Conservation (phyloP, 2,888 invertebrate species). For the Reticulitermes lucifugus region DNA sequence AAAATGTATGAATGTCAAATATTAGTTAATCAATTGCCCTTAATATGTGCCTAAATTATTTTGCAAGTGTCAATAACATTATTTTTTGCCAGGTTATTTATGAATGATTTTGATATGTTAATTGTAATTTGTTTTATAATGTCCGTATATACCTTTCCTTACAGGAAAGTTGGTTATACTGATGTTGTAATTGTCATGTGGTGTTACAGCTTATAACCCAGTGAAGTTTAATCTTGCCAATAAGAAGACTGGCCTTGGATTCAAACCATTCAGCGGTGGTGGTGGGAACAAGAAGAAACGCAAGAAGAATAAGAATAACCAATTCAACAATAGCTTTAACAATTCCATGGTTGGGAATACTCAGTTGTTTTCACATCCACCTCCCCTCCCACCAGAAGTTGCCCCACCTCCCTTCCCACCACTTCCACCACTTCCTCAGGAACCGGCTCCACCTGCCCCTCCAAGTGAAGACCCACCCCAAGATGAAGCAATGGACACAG, state of each 20-base stretch:
- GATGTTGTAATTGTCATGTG: too few relatives aligned
- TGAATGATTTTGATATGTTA: too few relatives aligned
- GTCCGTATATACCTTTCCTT: too few relatives aligned
- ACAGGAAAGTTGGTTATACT: too few relatives aligned
- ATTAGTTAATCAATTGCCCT: too few relatives aligned
- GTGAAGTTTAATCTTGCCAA: constrained; percentile 69
- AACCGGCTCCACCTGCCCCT: constrained; percentile 68
- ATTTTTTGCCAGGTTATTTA: too few relatives aligned
- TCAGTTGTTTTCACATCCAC: constrained; percentile 61
- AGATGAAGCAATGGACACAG: constrained; percentile 18
- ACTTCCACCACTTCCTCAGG: constrained; percentile 62
- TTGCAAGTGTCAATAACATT: too few relatives aligned
- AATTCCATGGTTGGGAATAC: constrained; percentile 29
- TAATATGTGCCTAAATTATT: too few relatives aligned
- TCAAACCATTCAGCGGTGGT: constrained; percentile 56
- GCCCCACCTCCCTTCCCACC: constrained; percentile 64
- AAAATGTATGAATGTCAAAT: too few relatives aligned
- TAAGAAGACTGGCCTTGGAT: constrained; percentile 61
- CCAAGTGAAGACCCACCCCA: constrained; percentile 60
- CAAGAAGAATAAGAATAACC: constrained; percentile 72
- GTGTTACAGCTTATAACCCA: constrained; percentile 63
- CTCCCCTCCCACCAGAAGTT: constrained; percentile 65
- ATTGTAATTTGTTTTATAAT: too few relatives aligned
- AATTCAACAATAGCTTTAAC: constrained; percentile 59
- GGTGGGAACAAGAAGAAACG: constrained; percentile 80